phyloP scores from a whole-genome alignment of 2,113 vertebrate species.

The Ammospiza nelsoni region DNA sequence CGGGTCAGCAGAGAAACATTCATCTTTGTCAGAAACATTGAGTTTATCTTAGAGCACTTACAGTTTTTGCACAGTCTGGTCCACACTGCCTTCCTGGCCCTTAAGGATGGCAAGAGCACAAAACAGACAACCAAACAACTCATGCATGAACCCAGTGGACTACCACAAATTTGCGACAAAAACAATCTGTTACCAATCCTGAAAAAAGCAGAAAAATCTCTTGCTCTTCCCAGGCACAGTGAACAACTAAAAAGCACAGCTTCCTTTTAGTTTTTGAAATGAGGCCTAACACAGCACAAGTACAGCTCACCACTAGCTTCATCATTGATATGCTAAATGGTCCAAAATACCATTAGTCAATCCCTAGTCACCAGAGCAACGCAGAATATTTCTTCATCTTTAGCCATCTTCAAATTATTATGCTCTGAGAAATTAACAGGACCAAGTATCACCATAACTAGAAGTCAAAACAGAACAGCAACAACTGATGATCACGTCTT shows the following conservation, averaged over 20 bases:
- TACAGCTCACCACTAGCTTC: not conserved
- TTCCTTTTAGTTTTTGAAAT: not conserved
- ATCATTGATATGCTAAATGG: not conserved
- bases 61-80: not conserved
- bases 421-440: not conserved
- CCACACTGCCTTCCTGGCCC: not conserved
- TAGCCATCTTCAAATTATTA: not conserved
- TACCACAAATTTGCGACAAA: not conserved
- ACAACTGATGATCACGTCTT: not conserved
- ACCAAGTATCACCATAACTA: not conserved
- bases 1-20: not conserved
- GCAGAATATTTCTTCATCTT: not conserved
- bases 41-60: not conserved
- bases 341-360: not conserved
- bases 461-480: not conserved
- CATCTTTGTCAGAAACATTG: not conserved
- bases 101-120: not conserved
- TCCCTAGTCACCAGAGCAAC: not conserved
- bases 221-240: not conserved
- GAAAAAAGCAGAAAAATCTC: not conserved
- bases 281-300: not conserved
- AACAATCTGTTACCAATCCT: not conserved
- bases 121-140: not conserved
- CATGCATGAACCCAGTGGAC: not conserved
- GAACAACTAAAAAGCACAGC: not conserved